A percentile compares a stretch with the other conserved stretches of the same genome.
Evolutionary conservation across 2,113 vertebrate genomes (phyloP).

Genomic region (Alexandromys fortis): DNA sequence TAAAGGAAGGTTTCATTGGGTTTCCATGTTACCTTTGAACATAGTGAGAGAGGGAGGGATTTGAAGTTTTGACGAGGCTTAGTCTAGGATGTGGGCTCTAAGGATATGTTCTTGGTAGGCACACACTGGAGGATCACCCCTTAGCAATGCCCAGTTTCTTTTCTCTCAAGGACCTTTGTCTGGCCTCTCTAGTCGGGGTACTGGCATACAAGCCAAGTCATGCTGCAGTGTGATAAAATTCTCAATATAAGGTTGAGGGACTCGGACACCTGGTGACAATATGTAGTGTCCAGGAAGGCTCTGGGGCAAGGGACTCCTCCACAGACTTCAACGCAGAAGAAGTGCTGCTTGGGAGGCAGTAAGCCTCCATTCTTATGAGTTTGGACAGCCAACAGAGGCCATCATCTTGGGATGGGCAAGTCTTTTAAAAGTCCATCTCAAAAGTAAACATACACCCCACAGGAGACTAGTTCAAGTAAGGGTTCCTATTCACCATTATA

Average conservation of each 20-base stretch:
- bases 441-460: not conserved
- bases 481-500: no score
- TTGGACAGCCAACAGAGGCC: not conserved
- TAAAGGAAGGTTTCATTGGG: not conserved
- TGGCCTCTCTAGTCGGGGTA: not conserved
- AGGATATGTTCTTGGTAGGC: not conserved
- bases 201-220: not conserved
- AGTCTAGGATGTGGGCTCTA: not conserved
- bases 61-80: not conserved
- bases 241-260: not conserved
- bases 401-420: not conserved
- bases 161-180: not conserved
- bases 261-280: not conserved
- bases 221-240: fast-evolving
- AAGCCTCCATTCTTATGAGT: not conserved
- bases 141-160: not conserved
- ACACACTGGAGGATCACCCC: not conserved
- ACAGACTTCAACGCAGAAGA: not conserved
- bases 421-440: not conserved
- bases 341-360: not conserved
- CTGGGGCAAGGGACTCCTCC: not conserved
- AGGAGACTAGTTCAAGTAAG: not conserved
- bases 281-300: not conserved
- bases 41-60: not conserved
- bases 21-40: not conserved